Conservation (phyloP, 1,140 invertebrate genomes). For the Chymomyza costata region DNA sequence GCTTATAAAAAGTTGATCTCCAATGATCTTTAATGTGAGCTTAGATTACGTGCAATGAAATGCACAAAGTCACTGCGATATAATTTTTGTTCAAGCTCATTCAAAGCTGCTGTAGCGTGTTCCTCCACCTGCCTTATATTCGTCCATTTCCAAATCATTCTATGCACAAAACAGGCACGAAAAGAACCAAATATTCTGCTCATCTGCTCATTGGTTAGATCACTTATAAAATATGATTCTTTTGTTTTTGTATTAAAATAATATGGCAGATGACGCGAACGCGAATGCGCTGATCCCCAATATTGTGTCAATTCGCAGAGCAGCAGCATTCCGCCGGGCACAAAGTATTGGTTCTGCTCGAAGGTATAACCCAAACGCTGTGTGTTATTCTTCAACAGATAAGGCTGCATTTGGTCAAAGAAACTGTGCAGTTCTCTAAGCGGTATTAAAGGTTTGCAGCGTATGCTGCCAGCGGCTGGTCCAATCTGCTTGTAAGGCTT, state of each 20-base stretch:
- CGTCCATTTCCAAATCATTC: conserved; percentile 39
- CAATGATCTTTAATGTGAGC: too few relatives aligned
- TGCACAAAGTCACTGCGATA: conserved; percentile 15
- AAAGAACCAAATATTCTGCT: conserved; percentile 29
- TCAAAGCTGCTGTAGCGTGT: conserved; percentile 5
- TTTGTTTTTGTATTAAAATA: conserved; percentile 19
- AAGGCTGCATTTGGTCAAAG: conserved; percentile 76
- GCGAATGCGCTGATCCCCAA: conserved; percentile 21
- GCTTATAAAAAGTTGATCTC: too few relatives aligned
- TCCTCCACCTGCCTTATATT: conserved; percentile 30
- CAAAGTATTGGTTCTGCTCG: conserved; percentile 24
- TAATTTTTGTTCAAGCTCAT: background rate
- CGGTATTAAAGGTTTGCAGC: conserved; percentile 80
- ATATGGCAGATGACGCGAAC: conserved; percentile 21
- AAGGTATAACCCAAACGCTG: conserved; percentile 11
- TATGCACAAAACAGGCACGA: conserved; percentile 21
- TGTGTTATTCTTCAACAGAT: conserved; percentile 31
- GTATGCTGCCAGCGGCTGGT: conserved; percentile 71
- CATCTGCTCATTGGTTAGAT: conserved; percentile 17
- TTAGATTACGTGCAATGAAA: too few relatives aligned
- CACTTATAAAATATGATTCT: conserved; percentile 19
- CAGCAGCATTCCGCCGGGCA: conserved; percentile 31
- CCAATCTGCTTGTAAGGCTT: conserved; percentile 77
- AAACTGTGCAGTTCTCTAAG: conserved; percentile 76
- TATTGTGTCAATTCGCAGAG: conserved; percentile 24